Evolutionary conservation across 2,113 vertebrate species (phyloP).

Genomic region (Passer montanus): DNA sequence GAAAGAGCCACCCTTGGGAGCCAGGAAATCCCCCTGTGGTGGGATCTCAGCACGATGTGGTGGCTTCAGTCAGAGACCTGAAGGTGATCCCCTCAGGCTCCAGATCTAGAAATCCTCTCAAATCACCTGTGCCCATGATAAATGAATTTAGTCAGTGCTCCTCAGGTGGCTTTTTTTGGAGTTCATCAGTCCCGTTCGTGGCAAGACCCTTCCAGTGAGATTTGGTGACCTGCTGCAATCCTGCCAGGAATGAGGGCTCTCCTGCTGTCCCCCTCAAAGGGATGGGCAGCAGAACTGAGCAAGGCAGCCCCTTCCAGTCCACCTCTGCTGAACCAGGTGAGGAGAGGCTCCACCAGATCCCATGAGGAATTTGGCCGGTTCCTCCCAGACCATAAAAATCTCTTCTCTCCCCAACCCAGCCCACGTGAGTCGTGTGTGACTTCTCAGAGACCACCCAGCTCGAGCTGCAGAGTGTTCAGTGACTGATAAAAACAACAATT

Average conservation of each 20-base stretch:
- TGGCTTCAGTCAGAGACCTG: neutral
- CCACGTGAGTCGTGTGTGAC: fast-evolving
- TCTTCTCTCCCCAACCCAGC: neutral
- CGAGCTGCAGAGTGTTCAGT: neutral
- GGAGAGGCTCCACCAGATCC: neutral
- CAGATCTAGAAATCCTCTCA: neutral
- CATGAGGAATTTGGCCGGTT: neutral
- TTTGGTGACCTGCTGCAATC: neutral
- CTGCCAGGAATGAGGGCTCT: neutral
- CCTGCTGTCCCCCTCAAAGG: neutral
- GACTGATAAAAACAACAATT: constrained; percentile 34
- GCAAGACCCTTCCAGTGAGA: neutral
- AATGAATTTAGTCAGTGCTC: neutral
- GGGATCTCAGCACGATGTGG: neutral
- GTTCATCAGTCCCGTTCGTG: neutral
- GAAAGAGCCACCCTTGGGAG: neutral
- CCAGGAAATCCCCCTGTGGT: neutral
- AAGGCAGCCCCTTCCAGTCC: neutral
- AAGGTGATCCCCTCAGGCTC: neutral
- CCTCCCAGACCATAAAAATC: neutral
- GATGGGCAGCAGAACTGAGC: neutral
- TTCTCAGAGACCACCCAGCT: constrained; percentile 33
- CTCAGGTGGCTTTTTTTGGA: neutral
- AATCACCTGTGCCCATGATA: neutral
- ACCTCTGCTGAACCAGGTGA: neutral